phyloP scores from a whole-genome alignment of 2,113 vertebrate species.

The Phocoena sinus region DNA sequence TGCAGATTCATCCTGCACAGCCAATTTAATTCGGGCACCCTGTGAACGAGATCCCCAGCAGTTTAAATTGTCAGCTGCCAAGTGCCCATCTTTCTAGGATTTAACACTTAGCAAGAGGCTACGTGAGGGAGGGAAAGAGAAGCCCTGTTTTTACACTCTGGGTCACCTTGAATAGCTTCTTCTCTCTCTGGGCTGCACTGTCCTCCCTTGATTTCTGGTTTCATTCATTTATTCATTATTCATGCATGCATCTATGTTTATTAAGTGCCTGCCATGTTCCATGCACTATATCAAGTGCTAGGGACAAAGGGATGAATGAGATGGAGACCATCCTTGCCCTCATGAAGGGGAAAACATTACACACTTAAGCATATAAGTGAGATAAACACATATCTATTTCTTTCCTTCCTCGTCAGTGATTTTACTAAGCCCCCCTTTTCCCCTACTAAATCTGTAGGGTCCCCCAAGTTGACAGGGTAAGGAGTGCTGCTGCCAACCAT shows the following conservation, averaged over 20 bases:
- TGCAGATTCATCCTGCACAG: not conserved
- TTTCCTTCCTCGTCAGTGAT: not conserved
- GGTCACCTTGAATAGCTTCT: not conserved
- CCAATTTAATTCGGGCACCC: not conserved
- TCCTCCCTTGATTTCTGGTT: not conserved
- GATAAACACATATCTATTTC: not conserved
- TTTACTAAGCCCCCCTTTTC: not conserved
- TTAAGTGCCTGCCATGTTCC: not conserved
- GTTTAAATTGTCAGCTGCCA: not conserved
- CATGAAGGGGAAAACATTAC: not conserved
- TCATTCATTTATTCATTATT: not conserved
- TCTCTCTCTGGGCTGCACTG: not conserved
- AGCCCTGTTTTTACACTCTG: not conserved
- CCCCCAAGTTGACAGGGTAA: not conserved
- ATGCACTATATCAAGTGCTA: not conserved
- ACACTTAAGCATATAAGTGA: not conserved
- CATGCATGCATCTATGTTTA: not conserved
- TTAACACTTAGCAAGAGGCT: not conserved
- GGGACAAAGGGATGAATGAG: not conserved
- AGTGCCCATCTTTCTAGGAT: constrained; percentile 14
- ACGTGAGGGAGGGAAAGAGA: not conserved
- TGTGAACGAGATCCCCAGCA: not conserved
- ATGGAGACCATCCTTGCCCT: not conserved
- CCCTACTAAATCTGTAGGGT: not conserved
- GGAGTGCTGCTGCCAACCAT: accelerated